These are phyloP conservation scores for Sceloporus undulatus DNA, from an alignment of 2,113 vertebrate genomes.

Conservation along the genomic window DNA sequence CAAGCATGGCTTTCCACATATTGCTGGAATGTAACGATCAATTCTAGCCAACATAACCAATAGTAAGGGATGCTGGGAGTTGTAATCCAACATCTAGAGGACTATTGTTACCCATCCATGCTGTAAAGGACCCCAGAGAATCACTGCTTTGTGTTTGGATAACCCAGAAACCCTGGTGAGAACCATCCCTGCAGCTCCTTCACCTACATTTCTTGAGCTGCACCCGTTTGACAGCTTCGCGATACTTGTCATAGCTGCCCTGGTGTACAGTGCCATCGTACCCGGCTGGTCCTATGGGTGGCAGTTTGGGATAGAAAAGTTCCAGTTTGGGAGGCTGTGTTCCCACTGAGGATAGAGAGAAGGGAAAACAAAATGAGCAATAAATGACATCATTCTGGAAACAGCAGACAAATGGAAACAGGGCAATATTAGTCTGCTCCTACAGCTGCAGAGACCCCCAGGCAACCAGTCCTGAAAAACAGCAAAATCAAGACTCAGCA, in stretches of 20 bases:
- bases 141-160: background rate
- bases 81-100: background rate
- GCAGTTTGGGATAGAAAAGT: slow-evolving; percentile 54
- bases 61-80: background rate
- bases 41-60: too few species aligned
- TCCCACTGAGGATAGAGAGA: slow-evolving; percentile 37
- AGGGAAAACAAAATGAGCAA: background rate
- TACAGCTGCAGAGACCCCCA: too few species aligned
- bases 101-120: background rate
- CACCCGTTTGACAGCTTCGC: slow-evolving; percentile 62
- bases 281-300: slow-evolving; percentile 56
- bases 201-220: slow-evolving; percentile 71
- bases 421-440: too few species aligned
- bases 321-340: slow-evolving; percentile 32
- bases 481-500: too few species aligned
- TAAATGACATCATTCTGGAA: background rate
- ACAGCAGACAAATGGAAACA: background rate
- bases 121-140: background rate
- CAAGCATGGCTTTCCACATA: background rate
- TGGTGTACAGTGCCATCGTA: slow-evolving; percentile 56
- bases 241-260: slow-evolving; percentile 75
- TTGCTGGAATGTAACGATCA: background rate
- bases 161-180: background rate
- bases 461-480: too few species aligned
- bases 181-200: background rate